A percentile compares a stretch with the other conserved stretches of the same genome.
These are phyloP conservation scores for Scopus umbretta DNA, from an alignment of 2,113 vertebrate genomes.

Conservation along the genomic window DNA sequence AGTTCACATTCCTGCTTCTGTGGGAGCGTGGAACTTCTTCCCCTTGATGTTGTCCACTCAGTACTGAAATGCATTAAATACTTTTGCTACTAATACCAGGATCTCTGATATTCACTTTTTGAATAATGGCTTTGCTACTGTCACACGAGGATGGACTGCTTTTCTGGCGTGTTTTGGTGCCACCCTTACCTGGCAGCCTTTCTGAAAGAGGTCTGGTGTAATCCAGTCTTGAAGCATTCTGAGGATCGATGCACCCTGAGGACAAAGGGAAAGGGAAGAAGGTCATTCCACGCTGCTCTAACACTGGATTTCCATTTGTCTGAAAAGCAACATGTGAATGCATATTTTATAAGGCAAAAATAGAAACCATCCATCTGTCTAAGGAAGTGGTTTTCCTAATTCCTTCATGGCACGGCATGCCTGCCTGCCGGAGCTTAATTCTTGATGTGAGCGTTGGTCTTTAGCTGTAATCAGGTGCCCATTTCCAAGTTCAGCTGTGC, in stretches of 20 bases:
- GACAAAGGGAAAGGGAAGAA: not conserved
- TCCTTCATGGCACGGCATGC: not conserved
- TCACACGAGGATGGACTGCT: not conserved
- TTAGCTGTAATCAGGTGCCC: not conserved
- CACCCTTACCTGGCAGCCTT: conserved; percentile 79
- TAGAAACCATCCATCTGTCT: not conserved
- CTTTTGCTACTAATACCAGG: not conserved
- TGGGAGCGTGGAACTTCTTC: not conserved
- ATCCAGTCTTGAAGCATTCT: conserved; percentile 86
- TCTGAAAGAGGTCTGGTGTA: conserved; percentile 74
- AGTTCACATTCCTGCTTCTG: not conserved
- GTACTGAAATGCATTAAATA: not conserved
- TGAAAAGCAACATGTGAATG: not conserved
- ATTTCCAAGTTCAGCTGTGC: not conserved
- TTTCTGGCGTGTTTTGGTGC: not conserved
- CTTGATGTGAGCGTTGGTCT: not conserved
- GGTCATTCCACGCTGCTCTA: not conserved
- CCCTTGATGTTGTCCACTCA: not conserved
- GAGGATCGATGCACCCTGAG: conserved; percentile 84
- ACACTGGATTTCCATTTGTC: not conserved
- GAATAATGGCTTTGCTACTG: not conserved
- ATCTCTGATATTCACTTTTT: not conserved
- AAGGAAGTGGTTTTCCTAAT: not conserved
- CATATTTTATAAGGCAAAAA: not conserved
- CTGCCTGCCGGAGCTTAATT: not conserved